Conservation (phyloP, 2,797 vertebrate species). For the Typhlichthys eigenmanni region DNA sequence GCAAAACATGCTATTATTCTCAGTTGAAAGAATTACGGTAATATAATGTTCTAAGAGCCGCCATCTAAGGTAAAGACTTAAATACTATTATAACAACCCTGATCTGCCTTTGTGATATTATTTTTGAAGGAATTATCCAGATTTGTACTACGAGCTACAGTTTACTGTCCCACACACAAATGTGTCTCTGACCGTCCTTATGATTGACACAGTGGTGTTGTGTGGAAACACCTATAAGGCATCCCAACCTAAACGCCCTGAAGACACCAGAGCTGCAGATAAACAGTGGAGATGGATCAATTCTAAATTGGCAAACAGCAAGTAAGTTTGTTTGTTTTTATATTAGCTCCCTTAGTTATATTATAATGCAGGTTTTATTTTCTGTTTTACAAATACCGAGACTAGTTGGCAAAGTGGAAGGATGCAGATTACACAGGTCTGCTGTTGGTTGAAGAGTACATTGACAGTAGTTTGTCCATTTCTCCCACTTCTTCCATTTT, state of each 20-base stretch:
- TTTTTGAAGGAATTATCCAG: conserved; percentile 62
- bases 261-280: conserved; percentile 39
- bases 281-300: conserved; percentile 68
- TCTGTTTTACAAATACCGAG: no score
- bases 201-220: conserved; percentile 71
- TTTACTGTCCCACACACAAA: conserved; percentile 62
- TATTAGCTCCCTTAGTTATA: not conserved
- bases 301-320: conserved; percentile 50
- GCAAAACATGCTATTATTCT: no score
- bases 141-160: conserved; percentile 64
- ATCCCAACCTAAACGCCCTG: conserved; percentile 52
- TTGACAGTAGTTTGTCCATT: no score
- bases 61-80: no score
- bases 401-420: no score
- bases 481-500: no score
- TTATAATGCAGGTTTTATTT: no score
- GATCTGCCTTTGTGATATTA: not conserved
- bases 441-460: no score
- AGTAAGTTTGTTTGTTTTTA: conserved; percentile 37
- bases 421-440: no score
- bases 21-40: no score
- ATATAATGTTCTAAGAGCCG: not conserved
- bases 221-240: conserved; percentile 71
- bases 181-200: conserved; percentile 60
- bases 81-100: not conserved